Base-by-base conservation (phyloP, 2,797 vertebrate species). In the Pseudochirops corinnae region DNA sequence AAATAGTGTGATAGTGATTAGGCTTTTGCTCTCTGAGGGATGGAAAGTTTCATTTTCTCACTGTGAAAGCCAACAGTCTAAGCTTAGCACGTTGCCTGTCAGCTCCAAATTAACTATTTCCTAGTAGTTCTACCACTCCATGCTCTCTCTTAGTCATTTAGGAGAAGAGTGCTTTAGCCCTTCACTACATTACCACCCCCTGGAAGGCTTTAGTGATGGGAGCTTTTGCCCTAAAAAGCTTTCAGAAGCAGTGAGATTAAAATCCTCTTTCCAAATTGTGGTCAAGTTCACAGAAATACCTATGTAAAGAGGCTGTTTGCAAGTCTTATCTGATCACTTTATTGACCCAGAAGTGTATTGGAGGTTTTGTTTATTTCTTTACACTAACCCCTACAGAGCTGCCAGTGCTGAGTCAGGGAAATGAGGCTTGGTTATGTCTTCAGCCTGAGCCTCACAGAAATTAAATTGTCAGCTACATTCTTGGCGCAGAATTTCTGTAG, bases 1-100 rank as follows among this genome's bases (percentile, higher is more conserved):
- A 98, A 98, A 95, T 91, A 97, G 96, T 93, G 95, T 92, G 93
- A 55, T 55, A 93, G 74, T 0, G 18, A 96, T 95, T 95, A 93
- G 92, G 57, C 60, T 26, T 87, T 50, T 87, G 21, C 74, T 87
- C 39, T 87, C 52, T 95, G 92, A 94, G 74, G 53, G 92, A 96
- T 94, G 57, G 91, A 90, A 96, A 62, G 18, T 60, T 94, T 91
- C 50, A 95, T 97, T 96, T 95, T 90, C 96, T 97, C 82, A 1
- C 58, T 92, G 90, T 92, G 95, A 96, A 97, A 95, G 96, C 94
- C 95, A 97, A 93, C 60, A 74, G 93, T 92, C 92, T 55, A 53
- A 92, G 92, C 82, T 39, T 91, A 90, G 92, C 93, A 21, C 91
- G 92, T 58, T 82, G 92, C 39, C 39, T 87, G 95, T 93, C 93